Conservation (phyloP, 2,888 invertebrate genomes). For the Diplazon laetatorius region DNA sequence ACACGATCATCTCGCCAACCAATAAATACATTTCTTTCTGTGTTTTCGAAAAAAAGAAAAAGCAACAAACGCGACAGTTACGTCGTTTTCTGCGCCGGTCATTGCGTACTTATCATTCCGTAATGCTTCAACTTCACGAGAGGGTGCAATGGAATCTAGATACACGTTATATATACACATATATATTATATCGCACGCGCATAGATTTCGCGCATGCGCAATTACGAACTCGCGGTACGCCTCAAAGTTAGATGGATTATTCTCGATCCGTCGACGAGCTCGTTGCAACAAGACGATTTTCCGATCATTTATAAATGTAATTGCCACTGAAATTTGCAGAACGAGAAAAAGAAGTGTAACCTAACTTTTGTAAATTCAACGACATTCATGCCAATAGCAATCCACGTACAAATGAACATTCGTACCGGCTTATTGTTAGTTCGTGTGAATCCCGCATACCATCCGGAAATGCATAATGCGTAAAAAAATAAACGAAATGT, state of each 20-base stretch:
- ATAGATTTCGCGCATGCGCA: constrained; percentile 55
- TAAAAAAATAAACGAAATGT: not conserved
- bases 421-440: not conserved
- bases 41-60: not conserved
- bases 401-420: not conserved
- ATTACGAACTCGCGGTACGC: constrained; percentile 51
- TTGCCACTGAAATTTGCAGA: not conserved
- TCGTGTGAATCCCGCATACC: not conserved
- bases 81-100: constrained; percentile 22
- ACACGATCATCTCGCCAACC: too few relatives aligned
- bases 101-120: constrained; percentile 1
- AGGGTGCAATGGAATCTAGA: not conserved
- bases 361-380: not conserved
- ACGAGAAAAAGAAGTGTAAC: not conserved
- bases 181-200: constrained; percentile 12
- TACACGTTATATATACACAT: too few relatives aligned
- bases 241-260: constrained; percentile 47
- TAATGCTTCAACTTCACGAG: constrained; percentile 14
- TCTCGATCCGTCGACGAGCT: constrained; percentile 1
- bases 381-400: not conserved
- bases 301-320: not conserved
- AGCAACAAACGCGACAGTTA: constrained; percentile 12
- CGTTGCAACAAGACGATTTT: not conserved
- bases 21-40: not conserved
- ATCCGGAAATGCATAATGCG: not conserved